Evolutionary conservation across 2,888 invertebrate species (phyloP).

Genomic region (Napeogenes sylphis): DNA sequence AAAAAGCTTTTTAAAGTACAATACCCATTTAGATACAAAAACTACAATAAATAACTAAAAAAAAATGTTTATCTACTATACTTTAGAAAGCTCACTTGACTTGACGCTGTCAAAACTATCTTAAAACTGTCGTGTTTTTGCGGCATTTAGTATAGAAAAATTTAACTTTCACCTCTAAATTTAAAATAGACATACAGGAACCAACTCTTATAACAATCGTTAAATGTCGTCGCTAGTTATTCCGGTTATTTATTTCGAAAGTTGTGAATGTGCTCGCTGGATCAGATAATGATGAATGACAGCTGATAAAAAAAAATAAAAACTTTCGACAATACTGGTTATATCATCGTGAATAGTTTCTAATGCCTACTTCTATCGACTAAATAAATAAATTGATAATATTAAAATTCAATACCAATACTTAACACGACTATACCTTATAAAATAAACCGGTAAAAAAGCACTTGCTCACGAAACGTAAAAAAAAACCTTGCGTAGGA

Average conservation of each 20-base stretch:
- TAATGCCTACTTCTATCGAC: too few species aligned
- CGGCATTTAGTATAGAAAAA: slow-evolving; percentile 19
- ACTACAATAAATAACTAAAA: slow-evolving; percentile 2
- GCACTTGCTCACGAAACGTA: slow-evolving; percentile 45
- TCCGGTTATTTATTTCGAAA: slow-evolving; percentile 62
- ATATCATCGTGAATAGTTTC: slow-evolving; percentile 9
- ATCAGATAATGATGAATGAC: slow-evolving; percentile 48
- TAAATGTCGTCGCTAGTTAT: slow-evolving; percentile 39
- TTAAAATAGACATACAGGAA: slow-evolving; percentile 24
- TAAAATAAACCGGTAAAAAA: slow-evolving; percentile 35
- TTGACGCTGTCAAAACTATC: slow-evolving; percentile 24
- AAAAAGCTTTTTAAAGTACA: too few species aligned
- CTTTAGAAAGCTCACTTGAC: slow-evolving; percentile 27
- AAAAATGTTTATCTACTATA: slow-evolving; percentile 8
- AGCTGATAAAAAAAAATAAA: slow-evolving; percentile 31
- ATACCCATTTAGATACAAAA: too few species aligned
- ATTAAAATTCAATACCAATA: too few species aligned
- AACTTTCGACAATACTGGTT: slow-evolving; percentile 6
- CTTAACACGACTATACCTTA: background rate
- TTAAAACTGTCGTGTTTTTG: slow-evolving; percentile 27
- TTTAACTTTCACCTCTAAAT: slow-evolving; percentile 46
- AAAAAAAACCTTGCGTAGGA: slow-evolving; percentile 17
- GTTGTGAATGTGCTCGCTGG: slow-evolving; percentile 40
- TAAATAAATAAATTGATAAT: too few species aligned
- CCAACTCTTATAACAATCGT: slow-evolving; percentile 23